Conservation (phyloP, 1,140 invertebrate species). For the Heliconius nattereri region DNA sequence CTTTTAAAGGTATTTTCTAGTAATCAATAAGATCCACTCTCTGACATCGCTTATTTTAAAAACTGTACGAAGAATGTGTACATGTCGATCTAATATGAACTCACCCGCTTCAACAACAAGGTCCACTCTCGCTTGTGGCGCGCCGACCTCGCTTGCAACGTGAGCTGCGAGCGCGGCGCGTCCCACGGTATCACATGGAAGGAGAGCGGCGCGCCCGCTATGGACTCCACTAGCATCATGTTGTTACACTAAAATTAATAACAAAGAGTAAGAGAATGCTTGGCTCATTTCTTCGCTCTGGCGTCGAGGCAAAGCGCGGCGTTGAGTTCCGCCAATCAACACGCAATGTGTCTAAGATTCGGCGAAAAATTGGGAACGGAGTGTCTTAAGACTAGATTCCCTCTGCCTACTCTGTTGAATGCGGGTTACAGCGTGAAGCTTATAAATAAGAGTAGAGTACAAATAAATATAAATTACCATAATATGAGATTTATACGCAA, state of each 20-base stretch:
- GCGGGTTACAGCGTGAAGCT: no score
- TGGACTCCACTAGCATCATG: conserved; percentile 97
- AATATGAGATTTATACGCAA: conserved; percentile 83
- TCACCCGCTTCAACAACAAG: conserved; percentile 70
- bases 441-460: no score
- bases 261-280: neutral
- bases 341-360: no score
- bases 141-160: conserved; percentile 92
- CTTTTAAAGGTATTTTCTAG: no score
- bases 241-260: conserved; percentile 91
- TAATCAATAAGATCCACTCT: no score
- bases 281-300: neutral
- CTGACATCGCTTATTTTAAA: no score
- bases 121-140: conserved; percentile 97
- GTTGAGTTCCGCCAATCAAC: no score
- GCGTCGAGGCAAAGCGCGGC: no score
- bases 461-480: conserved; percentile 51
- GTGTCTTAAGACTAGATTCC: no score
- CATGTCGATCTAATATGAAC: conserved; percentile 21
- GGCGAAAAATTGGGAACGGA: no score
- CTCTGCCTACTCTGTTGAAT: no score
- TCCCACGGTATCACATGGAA: conserved; percentile 98
- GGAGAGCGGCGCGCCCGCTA: conserved; percentile 94
- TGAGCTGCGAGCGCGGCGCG: conserved; percentile 93
- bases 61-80: no score